These are phyloP conservation scores for Bimastos eiseni DNA, from an alignment of 2,888 invertebrate species.

Conservation along the genomic window DNA sequence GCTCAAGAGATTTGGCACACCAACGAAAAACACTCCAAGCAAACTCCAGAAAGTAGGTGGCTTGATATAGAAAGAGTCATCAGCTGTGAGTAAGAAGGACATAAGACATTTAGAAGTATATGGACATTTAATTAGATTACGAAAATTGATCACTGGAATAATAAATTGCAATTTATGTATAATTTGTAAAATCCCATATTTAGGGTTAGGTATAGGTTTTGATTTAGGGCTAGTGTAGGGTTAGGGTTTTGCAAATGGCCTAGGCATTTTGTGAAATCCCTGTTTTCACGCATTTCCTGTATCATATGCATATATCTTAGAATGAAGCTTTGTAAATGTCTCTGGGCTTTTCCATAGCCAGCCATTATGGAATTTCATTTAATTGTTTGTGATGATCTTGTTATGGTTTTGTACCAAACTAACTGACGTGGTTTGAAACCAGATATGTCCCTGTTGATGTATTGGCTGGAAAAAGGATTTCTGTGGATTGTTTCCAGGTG, in stretches of 20 bases:
- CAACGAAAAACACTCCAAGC: not conserved
- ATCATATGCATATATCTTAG: too few species aligned
- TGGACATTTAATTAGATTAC: not conserved
- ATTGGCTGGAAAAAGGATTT: not conserved
- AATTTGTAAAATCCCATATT: too few species aligned
- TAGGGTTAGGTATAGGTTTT: too few species aligned
- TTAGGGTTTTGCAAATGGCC: too few species aligned
- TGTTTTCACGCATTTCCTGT: too few species aligned
- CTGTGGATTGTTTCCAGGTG: slow-evolving; percentile 1
- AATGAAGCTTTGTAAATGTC: not conserved
- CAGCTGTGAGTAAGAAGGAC: not conserved
- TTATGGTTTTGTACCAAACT: not conserved
- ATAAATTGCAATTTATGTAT: too few species aligned
- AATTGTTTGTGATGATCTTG: not conserved
- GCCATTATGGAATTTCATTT: not conserved
- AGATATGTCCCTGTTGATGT: not conserved
- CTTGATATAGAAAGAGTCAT: not conserved
- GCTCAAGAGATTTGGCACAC: slow-evolving; percentile 18
- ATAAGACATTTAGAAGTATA: not conserved
- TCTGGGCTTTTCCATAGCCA: not conserved
- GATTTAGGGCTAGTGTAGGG: too few species aligned
- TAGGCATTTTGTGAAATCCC: too few species aligned
- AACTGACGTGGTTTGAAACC: not conserved
- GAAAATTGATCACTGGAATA: not conserved
- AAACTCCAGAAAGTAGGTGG: not conserved